Percentiles rank a stretch among this genome's conserved stretches.
These are phyloP conservation scores for Falco peregrinus DNA, from an alignment of 2,797 vertebrate species.

Conservation along the genomic window DNA sequence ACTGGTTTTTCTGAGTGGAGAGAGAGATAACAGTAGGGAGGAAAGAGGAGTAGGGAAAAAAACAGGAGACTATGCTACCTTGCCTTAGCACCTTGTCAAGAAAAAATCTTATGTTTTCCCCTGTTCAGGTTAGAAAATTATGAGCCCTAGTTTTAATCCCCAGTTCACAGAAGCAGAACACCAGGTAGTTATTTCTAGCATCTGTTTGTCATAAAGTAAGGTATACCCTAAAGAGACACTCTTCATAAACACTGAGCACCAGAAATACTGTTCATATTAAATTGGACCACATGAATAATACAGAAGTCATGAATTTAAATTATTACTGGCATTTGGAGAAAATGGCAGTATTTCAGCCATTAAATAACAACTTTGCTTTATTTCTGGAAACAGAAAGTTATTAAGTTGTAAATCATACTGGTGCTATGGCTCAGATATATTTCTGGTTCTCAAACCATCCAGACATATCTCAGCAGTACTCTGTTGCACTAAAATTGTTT, in stretches of 20 bases:
- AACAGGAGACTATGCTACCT: neutral
- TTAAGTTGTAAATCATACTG: slow-evolving; percentile 75
- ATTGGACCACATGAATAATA: slow-evolving; percentile 74
- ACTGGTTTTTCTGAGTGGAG: neutral
- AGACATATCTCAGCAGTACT: slow-evolving; percentile 4
- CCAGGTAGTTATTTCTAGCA: slow-evolving; percentile 54
- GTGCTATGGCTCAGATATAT: neutral
- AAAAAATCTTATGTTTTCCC: neutral
- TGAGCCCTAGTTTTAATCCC: slow-evolving; percentile 36
- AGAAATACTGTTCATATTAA: slow-evolving; percentile 75
- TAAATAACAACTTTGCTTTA: slow-evolving; percentile 75
- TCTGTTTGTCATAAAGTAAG: slow-evolving; percentile 70
- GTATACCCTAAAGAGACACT: slow-evolving; percentile 64
- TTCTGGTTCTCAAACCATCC: slow-evolving; percentile 8
- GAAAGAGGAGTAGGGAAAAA: neutral
- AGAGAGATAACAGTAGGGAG: neutral
- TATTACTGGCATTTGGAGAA: slow-evolving; percentile 72
- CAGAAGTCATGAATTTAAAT: slow-evolving; percentile 77
- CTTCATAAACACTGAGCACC: slow-evolving; percentile 68
- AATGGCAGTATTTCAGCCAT: slow-evolving; percentile 72
- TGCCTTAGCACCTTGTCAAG: neutral
- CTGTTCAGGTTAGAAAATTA: slow-evolving; percentile 39
- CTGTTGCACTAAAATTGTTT: neutral
- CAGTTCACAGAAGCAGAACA: slow-evolving; percentile 21
- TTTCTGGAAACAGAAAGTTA: slow-evolving; percentile 76